Evolutionary conservation across 2,888 invertebrate species (phyloP).

Genomic region (Strigamia crassipes): DNA sequence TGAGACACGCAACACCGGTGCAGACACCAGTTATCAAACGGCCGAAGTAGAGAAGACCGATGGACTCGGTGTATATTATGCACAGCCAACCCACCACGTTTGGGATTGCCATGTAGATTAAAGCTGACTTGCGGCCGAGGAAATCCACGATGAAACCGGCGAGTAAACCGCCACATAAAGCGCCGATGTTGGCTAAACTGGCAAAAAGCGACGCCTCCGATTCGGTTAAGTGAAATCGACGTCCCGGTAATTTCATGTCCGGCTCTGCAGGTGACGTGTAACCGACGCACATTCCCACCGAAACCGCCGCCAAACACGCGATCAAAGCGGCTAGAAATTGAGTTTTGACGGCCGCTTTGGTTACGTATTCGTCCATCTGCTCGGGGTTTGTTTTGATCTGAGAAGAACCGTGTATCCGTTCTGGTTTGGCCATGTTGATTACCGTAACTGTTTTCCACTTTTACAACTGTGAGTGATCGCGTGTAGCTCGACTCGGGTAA

Average conservation of each 20-base stretch:
- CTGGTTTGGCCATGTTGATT: background rate
- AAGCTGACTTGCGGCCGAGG: slow-evolving; percentile 69
- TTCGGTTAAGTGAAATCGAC: slow-evolving; percentile 55
- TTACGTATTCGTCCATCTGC: background rate
- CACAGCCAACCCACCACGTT: slow-evolving; percentile 71
- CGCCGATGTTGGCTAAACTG: slow-evolving; percentile 84
- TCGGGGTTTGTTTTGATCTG: background rate
- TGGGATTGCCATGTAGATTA: slow-evolving; percentile 61
- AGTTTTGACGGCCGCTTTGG: background rate
- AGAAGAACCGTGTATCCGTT: background rate
- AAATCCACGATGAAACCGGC: slow-evolving; percentile 84
- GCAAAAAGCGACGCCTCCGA: slow-evolving; percentile 79
- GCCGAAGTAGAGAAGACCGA: slow-evolving; percentile 74
- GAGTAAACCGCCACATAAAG: slow-evolving; percentile 77
- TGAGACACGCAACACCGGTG: slow-evolving; percentile 82
- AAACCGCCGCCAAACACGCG: slow-evolving; percentile 66
- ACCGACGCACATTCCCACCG: slow-evolving; percentile 68
- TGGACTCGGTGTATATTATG: slow-evolving; percentile 70
- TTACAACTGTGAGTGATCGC: background rate
- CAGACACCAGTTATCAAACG: slow-evolving; percentile 83
- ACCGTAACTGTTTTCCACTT: background rate
- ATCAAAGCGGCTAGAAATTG: slow-evolving; percentile 63
- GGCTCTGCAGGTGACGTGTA: slow-evolving; percentile 84
- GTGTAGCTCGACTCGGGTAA: background rate
- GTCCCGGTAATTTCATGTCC: slow-evolving; percentile 63